phyloP scores from a whole-genome alignment of 2,113 vertebrate genomes.

The Osmerus mordax region DNA sequence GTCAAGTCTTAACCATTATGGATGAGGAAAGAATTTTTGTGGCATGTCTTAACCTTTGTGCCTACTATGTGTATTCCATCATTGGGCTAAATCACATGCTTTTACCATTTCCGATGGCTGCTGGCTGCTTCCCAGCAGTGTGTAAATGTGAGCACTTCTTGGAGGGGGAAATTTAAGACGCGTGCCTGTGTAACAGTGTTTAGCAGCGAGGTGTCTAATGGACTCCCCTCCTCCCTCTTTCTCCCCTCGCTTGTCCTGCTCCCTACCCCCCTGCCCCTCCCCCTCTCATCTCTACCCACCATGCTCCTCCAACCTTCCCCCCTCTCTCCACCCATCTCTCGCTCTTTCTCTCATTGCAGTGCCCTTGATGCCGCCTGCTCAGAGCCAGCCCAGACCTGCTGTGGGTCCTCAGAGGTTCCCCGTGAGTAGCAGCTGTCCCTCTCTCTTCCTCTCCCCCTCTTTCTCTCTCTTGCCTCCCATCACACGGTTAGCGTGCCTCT shows the following conservation, averaged over 20 bases:
- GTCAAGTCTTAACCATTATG: neutral
- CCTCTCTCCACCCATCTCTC: conserved; percentile 9
- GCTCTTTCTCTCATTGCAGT: conserved; percentile 77
- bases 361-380: conserved; percentile 92
- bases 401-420: conserved; percentile 95
- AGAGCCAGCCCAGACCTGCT: conserved; percentile 91
- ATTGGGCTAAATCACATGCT: conserved; percentile 9
- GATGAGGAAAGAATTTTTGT: conserved; percentile 3
- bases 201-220: conserved; percentile 46
- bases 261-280: conserved; percentile 11
- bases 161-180: conserved; percentile 29
- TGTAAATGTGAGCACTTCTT: conserved; percentile 15
- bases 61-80: conserved; percentile 15
- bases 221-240: conserved; percentile 38
- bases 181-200: conserved; percentile 37
- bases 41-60: conserved; percentile 18
- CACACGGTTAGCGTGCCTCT: conserved; percentile 70
- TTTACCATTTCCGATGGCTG: conserved; percentile 28
- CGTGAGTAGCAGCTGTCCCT: conserved; percentile 88
- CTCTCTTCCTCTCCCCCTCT: conserved; percentile 54
- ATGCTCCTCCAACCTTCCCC: conserved; percentile 27
- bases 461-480: conserved; percentile 51
- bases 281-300: conserved; percentile 11
- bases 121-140: conserved; percentile 11
- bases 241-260: conserved; percentile 28